phyloP scores from a whole-genome alignment of 2,797 vertebrate species.

The Gadopsis marmoratus region DNA sequence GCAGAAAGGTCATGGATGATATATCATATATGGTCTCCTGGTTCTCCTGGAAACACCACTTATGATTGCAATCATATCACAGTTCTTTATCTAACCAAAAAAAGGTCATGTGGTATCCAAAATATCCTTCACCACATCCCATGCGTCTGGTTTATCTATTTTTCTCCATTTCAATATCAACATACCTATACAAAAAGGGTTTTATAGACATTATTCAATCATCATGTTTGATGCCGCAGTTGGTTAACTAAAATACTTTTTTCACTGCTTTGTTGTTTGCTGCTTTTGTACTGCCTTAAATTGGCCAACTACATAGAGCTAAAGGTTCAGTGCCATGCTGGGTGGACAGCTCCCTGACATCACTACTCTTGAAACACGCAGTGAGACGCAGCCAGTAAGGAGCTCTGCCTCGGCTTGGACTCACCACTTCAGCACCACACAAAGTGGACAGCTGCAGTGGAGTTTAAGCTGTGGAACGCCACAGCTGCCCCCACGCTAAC shows the following conservation, averaged over 20 bases:
- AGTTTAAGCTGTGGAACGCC: constrained; percentile 34
- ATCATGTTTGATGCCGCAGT: neutral
- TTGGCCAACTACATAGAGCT: neutral
- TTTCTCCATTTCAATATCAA: neutral
- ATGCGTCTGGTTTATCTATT: neutral
- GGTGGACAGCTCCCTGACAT: constrained; percentile 33
- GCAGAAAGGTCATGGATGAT: neutral
- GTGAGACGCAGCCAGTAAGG: neutral
- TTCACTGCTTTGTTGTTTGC: neutral
- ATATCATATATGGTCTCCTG: neutral
- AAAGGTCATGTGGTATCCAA: neutral
- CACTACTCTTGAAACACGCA: constrained; percentile 23
- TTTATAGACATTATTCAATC: neutral
- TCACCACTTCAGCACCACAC: constrained; percentile 24
- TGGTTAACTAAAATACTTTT: neutral
- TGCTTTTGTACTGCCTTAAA: neutral
- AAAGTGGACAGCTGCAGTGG: constrained; percentile 41
- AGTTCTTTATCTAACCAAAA: neutral
- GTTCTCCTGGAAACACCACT: neutral
- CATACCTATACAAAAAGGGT: neutral
- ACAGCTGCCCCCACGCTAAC: constrained; percentile 43
- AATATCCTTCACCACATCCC: neutral
- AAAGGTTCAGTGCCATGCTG: constrained; percentile 19
- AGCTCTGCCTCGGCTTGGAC: neutral
- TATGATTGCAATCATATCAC: neutral